These are phyloP conservation scores for Bimastos eiseni DNA, from an alignment of 2,888 invertebrate genomes.

Conservation along the genomic window DNA sequence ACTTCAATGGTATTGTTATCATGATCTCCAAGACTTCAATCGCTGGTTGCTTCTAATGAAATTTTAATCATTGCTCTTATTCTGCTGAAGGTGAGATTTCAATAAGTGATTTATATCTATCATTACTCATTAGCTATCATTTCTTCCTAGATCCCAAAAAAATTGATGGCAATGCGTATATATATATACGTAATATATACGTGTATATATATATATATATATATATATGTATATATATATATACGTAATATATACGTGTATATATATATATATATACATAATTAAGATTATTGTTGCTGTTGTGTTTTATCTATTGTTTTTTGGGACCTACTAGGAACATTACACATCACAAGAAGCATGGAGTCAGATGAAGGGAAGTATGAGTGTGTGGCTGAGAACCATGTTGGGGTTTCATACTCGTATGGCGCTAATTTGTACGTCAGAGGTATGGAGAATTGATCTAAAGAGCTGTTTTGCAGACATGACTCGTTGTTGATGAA, in stretches of 20 bases:
- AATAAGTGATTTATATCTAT: background rate
- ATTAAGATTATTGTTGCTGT: background rate
- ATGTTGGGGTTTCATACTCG: slow-evolving; percentile 89
- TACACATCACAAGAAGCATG: slow-evolving; percentile 86
- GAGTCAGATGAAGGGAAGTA: slow-evolving; percentile 92
- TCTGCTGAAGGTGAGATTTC: background rate
- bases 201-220: too few relatives aligned
- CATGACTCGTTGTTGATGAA: background rate
- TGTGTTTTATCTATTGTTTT: background rate
- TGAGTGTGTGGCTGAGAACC: slow-evolving; percentile 92
- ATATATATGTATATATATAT: too few relatives aligned
- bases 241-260: too few relatives aligned
- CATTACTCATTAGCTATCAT: background rate
- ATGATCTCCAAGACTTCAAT: background rate
- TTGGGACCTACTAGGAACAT: slow-evolving; percentile 70
- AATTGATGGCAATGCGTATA: background rate
- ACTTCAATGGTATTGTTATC: background rate
- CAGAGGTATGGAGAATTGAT: slow-evolving; percentile 71
- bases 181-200: background rate
- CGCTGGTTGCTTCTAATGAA: too few relatives aligned
- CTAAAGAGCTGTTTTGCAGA: background rate
- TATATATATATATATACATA: too few relatives aligned
- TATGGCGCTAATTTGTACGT: slow-evolving; percentile 84
- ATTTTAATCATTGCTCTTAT: background rate
- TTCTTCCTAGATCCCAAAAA: background rate